These are phyloP conservation scores for Cyclopterus lumpus DNA, from an alignment of 2,797 vertebrate genomes.

Conservation along the genomic window DNA sequence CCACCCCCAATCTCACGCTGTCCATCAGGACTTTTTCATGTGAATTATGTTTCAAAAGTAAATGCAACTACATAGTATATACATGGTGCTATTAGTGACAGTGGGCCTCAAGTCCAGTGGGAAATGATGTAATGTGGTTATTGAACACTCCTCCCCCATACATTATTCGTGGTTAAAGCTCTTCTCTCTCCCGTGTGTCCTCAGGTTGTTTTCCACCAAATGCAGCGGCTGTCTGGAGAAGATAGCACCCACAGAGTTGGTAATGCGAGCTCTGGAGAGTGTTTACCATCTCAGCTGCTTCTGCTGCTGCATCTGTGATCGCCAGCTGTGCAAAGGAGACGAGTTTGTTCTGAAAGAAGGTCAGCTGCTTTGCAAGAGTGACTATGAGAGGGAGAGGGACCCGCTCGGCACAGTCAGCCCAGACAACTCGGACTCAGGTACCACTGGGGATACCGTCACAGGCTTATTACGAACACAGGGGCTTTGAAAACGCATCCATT, in stretches of 20 bases:
- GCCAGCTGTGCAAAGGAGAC: constrained; percentile 93
- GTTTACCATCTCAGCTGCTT: constrained; percentile 97
- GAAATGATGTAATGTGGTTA: neutral
- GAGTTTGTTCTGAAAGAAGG: constrained; percentile 95
- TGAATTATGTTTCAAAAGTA: neutral
- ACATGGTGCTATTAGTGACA: neutral
- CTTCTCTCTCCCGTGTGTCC: constrained; percentile 7
- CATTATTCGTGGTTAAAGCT: neutral
- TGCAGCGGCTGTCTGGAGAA: constrained; percentile 94
- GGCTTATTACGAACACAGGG: neutral
- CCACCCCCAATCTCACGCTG: neutral
- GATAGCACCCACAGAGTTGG: constrained; percentile 92
- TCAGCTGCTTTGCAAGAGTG: constrained; percentile 93
- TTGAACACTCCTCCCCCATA: neutral
- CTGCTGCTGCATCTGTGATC: constrained; percentile 93
- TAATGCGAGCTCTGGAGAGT: constrained; percentile 93
- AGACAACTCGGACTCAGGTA: constrained; percentile 93
- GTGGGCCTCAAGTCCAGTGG: neutral
- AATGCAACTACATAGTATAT: neutral
- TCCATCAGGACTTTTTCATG: neutral
- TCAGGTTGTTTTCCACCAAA: constrained; percentile 92
- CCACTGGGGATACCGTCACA: constrained; percentile 13
- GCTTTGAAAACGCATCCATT: neutral
- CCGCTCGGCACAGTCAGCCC: constrained; percentile 90
- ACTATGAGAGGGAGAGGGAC: constrained; percentile 93